phyloP scores from a whole-genome alignment of 2,113 vertebrate species.

The Bucco capensis region DNA sequence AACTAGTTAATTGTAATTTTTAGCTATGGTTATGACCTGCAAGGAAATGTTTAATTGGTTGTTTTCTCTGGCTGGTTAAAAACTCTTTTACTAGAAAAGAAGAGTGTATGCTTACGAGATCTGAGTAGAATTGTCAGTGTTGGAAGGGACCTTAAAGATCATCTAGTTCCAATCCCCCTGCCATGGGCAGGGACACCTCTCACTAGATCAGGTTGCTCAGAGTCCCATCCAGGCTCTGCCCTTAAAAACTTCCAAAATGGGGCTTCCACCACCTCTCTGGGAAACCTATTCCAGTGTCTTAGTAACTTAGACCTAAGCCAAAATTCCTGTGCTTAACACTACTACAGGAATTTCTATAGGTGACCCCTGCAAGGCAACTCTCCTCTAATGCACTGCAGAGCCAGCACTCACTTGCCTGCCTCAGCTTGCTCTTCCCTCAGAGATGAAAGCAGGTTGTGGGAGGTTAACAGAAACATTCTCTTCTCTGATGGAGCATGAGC shows the following conservation, averaged over 20 bases:
- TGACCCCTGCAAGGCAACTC: neutral
- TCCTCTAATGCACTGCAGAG: neutral
- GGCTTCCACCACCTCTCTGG: too few species aligned
- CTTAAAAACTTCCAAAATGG: too few species aligned
- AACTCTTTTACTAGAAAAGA: neutral
- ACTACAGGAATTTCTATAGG: neutral
- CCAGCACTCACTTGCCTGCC: neutral
- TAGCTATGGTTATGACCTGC: conserved; percentile 18
- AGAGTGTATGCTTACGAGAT: neutral
- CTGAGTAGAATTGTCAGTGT: too few species aligned
- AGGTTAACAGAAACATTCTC: neutral
- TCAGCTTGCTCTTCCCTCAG: fast-evolving
- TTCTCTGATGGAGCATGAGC: neutral
- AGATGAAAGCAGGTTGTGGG: neutral
- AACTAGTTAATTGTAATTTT: conserved; percentile 57
- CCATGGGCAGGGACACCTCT: too few species aligned
- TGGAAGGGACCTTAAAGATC: too few species aligned
- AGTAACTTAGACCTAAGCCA: neutral
- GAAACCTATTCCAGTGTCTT: too few species aligned
- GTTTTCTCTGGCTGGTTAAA: conserved; percentile 33
- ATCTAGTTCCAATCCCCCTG: too few species aligned
- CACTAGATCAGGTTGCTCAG: too few species aligned
- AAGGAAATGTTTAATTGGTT: conserved; percentile 34
- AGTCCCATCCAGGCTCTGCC: too few species aligned
- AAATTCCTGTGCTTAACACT: neutral